Percentiles rank a stretch among this genome's conserved stretches.
phyloP scores from a whole-genome alignment of 2,113 vertebrate species.

The Heptranchias perlo region DNA sequence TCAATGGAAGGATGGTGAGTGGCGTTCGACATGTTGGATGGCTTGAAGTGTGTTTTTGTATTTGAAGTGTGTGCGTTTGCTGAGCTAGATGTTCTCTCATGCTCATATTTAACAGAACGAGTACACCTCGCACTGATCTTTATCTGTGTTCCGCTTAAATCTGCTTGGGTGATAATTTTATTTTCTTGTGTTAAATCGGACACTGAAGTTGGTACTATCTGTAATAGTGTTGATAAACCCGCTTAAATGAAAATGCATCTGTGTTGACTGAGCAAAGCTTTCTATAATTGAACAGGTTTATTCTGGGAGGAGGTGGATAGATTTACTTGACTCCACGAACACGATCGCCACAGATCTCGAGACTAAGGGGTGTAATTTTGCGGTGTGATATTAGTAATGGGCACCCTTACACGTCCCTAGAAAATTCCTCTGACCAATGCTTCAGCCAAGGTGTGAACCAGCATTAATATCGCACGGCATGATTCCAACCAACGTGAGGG shows the following conservation, averaged over 20 bases:
- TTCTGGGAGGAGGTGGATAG: neutral
- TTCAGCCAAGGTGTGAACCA: too few relatives aligned
- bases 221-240: neutral
- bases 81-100: neutral
- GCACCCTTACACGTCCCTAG: neutral
- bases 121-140: too few relatives aligned
- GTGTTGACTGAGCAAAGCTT: neutral
- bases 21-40: neutral
- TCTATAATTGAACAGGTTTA: neutral
- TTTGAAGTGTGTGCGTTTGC: neutral
- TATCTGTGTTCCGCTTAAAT: neutral
- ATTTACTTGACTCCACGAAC: neutral
- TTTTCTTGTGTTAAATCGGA: neutral
- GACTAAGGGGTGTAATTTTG: neutral
- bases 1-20: conserved; percentile 30
- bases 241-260: neutral
- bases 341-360: neutral
- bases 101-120: neutral
- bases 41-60: neutral
- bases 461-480: neutral
- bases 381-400: neutral
- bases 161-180: neutral
- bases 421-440: neutral
- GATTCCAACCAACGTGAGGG: neutral
- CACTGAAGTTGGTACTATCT: neutral